These are phyloP conservation scores for Acleris cristana DNA, from an alignment of 2,888 invertebrate species.

Conservation along the genomic window DNA sequence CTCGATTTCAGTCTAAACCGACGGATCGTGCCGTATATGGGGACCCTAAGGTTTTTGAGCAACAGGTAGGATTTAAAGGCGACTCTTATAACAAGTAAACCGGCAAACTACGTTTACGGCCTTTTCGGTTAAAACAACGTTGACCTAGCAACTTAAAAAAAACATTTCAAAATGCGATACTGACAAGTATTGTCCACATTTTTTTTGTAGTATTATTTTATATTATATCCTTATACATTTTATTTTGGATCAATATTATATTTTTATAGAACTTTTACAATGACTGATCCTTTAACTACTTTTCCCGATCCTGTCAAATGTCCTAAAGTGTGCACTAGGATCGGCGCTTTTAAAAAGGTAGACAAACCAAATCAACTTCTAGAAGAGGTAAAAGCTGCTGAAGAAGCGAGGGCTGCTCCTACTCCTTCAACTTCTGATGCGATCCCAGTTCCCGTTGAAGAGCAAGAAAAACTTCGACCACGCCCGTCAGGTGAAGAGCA, in stretches of 20 bases:
- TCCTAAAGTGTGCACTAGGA: conserved; percentile 64
- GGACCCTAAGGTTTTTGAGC: no score
- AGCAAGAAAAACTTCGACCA: conserved; percentile 40
- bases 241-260: background rate
- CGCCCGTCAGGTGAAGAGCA: conserved; percentile 52
- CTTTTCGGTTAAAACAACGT: no score
- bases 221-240: background rate
- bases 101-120: no score
- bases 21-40: no score
- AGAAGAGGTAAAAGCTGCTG: conserved; percentile 45
- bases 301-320: conserved; percentile 67
- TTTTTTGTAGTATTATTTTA: background rate
- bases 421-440: background rate
- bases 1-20: no score
- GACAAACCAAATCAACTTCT: conserved; percentile 47
- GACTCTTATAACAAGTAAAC: no score
- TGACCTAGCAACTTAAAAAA: no score
- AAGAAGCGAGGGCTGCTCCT: conserved; percentile 38
- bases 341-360: conserved; percentile 70
- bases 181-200: conserved; percentile 19
- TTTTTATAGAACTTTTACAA: conserved; percentile 18
- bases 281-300: conserved; percentile 46
- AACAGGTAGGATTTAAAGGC: no score
- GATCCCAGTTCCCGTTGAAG: conserved; percentile 35
- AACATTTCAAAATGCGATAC: no score